Percentiles rank a stretch among this genome's conserved stretches.
These are phyloP conservation scores for Spea multiplicata DNA, from an alignment of 2,113 vertebrate genomes.

Conservation along the genomic window DNA sequence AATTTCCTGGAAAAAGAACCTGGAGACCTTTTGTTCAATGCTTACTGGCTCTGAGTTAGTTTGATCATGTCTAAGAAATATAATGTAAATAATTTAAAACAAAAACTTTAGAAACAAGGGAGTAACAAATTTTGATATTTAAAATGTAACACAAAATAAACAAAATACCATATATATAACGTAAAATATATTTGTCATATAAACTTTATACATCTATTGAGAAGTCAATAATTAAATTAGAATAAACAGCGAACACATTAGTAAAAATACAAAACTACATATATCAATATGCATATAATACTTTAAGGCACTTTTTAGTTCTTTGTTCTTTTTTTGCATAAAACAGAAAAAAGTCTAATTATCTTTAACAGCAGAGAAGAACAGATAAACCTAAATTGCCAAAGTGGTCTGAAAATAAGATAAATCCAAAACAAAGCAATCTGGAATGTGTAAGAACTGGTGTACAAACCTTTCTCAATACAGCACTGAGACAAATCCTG, in stretches of 20 bases:
- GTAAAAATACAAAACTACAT: conserved; percentile 56
- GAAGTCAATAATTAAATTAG: conserved; percentile 62
- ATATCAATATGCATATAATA: conserved; percentile 50
- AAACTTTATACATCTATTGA: conserved; percentile 55
- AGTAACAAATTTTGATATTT: background rate
- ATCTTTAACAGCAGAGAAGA: conserved; percentile 19
- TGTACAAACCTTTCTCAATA: background rate
- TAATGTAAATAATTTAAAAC: too few species aligned
- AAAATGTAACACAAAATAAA: conserved; percentile 25
- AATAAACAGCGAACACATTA: conserved; percentile 60
- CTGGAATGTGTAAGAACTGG: background rate
- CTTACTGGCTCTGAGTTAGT: too few species aligned
- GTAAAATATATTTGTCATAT: conserved; percentile 51
- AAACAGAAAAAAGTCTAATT: conserved; percentile 16
- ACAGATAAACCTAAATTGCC: background rate
- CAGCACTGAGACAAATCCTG: background rate
- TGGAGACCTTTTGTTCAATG: too few species aligned
- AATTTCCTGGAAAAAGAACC: too few species aligned
- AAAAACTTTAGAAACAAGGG: conserved; percentile 61
- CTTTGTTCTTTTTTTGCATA: conserved; percentile 45
- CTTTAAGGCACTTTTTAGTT: conserved; percentile 57
- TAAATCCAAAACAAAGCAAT: background rate
- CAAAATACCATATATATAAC: conserved; percentile 46
- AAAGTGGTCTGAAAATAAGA: conserved; percentile 2
- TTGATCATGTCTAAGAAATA: too few species aligned